Evolutionary conservation across 37 sponge, comb jelly and placozoan species (phyloP).

Genomic region (Chondrilla cf. caribensis): DNA sequence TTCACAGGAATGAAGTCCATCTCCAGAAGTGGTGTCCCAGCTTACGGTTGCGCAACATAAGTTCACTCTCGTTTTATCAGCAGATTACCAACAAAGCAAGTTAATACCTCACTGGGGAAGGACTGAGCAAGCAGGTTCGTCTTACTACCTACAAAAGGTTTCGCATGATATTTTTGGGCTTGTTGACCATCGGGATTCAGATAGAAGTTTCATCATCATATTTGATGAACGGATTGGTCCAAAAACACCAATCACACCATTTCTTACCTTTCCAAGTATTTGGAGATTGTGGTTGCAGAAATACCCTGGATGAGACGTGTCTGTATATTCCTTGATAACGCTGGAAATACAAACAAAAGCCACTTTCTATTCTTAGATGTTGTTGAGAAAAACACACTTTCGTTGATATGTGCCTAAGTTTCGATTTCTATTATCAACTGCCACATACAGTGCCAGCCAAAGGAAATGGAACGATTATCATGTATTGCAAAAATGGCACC

Average conservation of each 20-base stretch:
- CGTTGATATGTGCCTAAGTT: no score
- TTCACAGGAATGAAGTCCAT: background rate
- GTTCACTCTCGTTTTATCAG: slow-evolving; percentile 32
- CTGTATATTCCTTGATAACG: slow-evolving; percentile 47
- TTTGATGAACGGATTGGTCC: slow-evolving; percentile 38
- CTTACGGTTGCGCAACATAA: background rate
- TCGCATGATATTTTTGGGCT: slow-evolving; percentile 39
- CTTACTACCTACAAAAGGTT: slow-evolving; percentile 43
- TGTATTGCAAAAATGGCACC: no score
- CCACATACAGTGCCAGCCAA: no score
- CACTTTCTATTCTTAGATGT: slow-evolving; percentile 13
- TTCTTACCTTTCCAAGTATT: slow-evolving; percentile 14
- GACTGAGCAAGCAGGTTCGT: slow-evolving; percentile 30
- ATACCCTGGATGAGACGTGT: slow-evolving; percentile 36
- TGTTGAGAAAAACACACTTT: no score
- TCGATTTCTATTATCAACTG: no score
- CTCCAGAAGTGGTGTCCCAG: background rate
- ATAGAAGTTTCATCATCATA: background rate
- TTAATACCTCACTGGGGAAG: slow-evolving; percentile 52
- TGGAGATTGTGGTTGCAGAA: background rate
- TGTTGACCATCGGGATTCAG: slow-evolving; percentile 23
- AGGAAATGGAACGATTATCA: no score
- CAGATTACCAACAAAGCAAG: slow-evolving; percentile 49
- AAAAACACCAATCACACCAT: slow-evolving; percentile 48
- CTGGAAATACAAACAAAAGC: slow-evolving; percentile 43